Evolutionary conservation across 2,888 invertebrate genomes (phyloP).

Genomic region (Athripsodes cinereus): DNA sequence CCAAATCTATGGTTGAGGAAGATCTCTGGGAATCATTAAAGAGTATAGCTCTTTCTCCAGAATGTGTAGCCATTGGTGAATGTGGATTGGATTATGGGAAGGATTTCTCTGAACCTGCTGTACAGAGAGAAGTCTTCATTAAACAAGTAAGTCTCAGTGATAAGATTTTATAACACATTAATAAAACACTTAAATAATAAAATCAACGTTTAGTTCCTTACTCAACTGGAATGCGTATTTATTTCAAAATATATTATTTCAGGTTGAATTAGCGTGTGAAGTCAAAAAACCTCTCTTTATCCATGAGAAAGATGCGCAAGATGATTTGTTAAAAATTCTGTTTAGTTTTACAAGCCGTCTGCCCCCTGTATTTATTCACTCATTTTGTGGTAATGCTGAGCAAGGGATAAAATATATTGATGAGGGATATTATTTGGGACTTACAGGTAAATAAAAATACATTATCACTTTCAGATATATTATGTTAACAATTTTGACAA

Average conservation of each 20-base stretch:
- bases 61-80: conserved; percentile 91
- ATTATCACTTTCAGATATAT: no score
- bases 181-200: no score
- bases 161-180: no score
- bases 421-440: conserved; percentile 78
- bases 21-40: conserved; percentile 72
- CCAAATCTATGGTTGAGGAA: conserved; percentile 74
- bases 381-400: conserved; percentile 83
- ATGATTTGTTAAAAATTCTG: conserved; percentile 71
- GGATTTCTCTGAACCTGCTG: conserved; percentile 86
- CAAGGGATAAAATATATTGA: conserved; percentile 80
- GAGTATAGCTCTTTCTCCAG: conserved; percentile 70
- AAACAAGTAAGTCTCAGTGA: conserved; percentile 64
- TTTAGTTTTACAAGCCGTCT: conserved; percentile 46
- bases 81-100: conserved; percentile 93
- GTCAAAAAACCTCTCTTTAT: conserved; percentile 82
- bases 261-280: conserved; percentile 80
- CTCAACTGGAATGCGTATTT: no score
- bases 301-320: conserved; percentile 88
- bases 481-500: no score
- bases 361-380: conserved; percentile 84
- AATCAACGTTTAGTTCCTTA: no score
- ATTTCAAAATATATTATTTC: no score
- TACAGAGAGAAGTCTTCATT: conserved; percentile 80
- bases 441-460: conserved; percentile 52